A percentile compares a stretch with the other conserved stretches of the same genome.
Evolutionary conservation across 2,888 invertebrate species (phyloP).

Genomic region (Drosophila histrio): DNA sequence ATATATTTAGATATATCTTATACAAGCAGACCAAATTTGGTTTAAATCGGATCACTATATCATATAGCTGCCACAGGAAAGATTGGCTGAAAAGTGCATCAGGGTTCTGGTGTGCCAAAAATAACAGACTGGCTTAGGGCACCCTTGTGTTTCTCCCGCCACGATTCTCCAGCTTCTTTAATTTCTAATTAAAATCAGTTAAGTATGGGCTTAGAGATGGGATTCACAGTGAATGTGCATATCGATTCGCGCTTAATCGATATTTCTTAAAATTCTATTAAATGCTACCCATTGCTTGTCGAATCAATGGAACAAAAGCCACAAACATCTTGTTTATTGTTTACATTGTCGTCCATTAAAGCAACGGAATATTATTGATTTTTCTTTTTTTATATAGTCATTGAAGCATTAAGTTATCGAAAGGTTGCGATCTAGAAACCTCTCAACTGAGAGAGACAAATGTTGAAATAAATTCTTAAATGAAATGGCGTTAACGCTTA

Average conservation of each 20-base stretch:
- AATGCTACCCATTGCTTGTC: neutral
- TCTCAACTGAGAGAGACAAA: conserved; percentile 11
- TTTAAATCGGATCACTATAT: no score
- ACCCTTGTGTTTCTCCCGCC: no score
- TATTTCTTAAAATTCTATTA: conserved; percentile 1
- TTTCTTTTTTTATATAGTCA: neutral
- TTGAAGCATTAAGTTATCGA: conserved; percentile 9
- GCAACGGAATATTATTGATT: conserved; percentile 19
- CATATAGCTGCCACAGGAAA: no score
- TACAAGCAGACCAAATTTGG: no score
- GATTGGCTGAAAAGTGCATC: no score
- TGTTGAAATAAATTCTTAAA: conserved; percentile 19
- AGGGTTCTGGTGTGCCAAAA: no score
- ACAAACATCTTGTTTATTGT: neutral
- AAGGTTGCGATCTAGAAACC: conserved; percentile 14
- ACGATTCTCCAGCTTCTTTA: no score
- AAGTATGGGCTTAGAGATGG: neutral
- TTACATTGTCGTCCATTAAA: neutral
- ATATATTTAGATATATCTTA: no score
- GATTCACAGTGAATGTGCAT: neutral
- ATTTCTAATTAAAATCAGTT: no score
- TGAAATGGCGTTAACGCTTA: conserved; percentile 28
- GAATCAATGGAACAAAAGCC: conserved; percentile 1
- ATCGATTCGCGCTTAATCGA: neutral
- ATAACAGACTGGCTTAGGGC: no score